Conservation (phyloP, 2,888 invertebrate species). For the Tholera decimalis region DNA sequence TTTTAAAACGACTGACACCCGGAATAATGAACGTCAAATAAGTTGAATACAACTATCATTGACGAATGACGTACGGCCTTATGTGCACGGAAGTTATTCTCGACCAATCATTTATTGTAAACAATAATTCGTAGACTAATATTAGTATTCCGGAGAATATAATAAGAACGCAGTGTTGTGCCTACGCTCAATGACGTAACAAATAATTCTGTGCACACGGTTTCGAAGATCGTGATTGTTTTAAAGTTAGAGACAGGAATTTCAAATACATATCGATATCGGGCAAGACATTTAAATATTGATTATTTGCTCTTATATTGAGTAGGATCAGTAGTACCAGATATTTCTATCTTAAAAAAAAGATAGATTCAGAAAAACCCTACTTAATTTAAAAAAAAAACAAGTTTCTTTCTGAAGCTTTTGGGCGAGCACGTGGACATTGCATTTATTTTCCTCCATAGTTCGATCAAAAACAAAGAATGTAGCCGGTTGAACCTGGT, state of each 20-base stretch:
- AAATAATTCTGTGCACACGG: slow-evolving; percentile 6
- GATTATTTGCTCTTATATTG: too few species aligned
- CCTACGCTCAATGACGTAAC: background rate
- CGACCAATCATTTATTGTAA: slow-evolving; percentile 24
- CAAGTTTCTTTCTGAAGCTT: too few species aligned
- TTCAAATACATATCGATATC: background rate
- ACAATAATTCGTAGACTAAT: slow-evolving; percentile 15
- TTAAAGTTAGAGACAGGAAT: background rate
- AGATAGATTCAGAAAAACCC: too few species aligned
- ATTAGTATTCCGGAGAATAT: slow-evolving; percentile 18
- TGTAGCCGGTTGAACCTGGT: too few species aligned
- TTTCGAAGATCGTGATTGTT: background rate
- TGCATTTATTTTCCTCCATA: too few species aligned
- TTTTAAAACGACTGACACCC: slow-evolving; percentile 28
- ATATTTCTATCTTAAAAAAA: too few species aligned
- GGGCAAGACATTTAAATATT: too few species aligned
- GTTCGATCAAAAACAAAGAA: too few species aligned
- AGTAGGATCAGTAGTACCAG: too few species aligned
- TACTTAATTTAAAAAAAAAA: too few species aligned
- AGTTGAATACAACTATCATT: slow-evolving; percentile 43
- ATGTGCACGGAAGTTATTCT: slow-evolving; percentile 47
- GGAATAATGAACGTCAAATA: slow-evolving; percentile 50
- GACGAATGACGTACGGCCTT: slow-evolving; percentile 42
- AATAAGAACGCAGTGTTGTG: background rate
- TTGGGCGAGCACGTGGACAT: too few species aligned